A percentile compares a stretch with the other conserved stretches of the same genome.
Evolutionary conservation across 1,140 invertebrate genomes (phyloP).

Genomic region (Protaetia brevitarsis): DNA sequence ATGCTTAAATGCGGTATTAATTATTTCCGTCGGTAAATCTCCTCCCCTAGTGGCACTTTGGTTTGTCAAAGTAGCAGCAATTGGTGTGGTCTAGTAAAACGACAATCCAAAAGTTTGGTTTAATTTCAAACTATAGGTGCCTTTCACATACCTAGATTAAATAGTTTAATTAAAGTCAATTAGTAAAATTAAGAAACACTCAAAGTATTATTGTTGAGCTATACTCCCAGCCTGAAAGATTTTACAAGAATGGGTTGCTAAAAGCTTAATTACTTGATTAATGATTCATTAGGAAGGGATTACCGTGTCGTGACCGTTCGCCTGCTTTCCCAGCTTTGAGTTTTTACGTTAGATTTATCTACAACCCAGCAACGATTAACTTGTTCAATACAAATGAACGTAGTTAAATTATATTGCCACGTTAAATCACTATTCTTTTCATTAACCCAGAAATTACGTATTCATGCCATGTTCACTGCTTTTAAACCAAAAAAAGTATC

Average conservation of each 20-base stretch:
- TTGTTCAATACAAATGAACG: too few species aligned
- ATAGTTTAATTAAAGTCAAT: background rate
- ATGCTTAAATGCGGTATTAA: background rate
- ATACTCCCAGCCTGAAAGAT: background rate
- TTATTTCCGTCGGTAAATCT: background rate
- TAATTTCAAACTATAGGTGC: background rate
- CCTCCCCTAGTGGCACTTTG: background rate
- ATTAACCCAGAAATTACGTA: too few species aligned
- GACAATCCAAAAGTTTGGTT: background rate
- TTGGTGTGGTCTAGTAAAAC: too few species aligned
- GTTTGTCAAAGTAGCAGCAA: background rate
- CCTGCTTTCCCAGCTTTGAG: background rate
- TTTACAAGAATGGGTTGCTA: background rate
- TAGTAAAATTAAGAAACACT: background rate
- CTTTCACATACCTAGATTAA: background rate
- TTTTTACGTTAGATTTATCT: too few species aligned
- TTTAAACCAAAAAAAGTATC: too few species aligned
- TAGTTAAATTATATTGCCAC: too few species aligned
- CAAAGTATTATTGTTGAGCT: background rate
- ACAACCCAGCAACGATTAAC: too few species aligned
- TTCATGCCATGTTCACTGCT: too few species aligned
- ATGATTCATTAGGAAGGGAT: background rate
- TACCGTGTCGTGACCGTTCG: background rate
- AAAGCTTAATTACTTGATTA: conserved; percentile 13
- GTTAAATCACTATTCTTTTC: too few species aligned